These are phyloP conservation scores for Drosophila prolongata DNA, from an alignment of 2,888 invertebrate genomes.

Conservation along the genomic window DNA sequence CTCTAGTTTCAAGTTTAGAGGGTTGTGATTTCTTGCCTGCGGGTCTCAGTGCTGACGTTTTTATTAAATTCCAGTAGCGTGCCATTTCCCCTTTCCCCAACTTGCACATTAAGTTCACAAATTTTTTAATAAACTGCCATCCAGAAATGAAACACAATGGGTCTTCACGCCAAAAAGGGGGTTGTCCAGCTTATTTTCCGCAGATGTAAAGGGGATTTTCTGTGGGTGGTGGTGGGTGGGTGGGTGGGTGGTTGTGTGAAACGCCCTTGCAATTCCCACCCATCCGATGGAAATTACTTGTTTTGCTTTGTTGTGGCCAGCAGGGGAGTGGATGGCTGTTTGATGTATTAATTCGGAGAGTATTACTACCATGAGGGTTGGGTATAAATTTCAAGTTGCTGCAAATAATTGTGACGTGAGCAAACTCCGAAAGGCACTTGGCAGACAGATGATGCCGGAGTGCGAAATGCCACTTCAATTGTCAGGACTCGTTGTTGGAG, in stretches of 20 bases:
- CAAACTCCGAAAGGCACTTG: conserved; percentile 57
- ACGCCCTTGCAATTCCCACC: conserved; percentile 54
- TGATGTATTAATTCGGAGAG: conserved; percentile 68
- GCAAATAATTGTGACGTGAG: conserved; percentile 77
- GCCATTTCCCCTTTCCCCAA: conserved; percentile 13
- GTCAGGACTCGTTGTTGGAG: conserved; percentile 34
- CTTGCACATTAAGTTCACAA: conserved; percentile 54
- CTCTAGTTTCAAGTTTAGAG: conserved; percentile 41
- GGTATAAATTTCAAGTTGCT: conserved; percentile 74
- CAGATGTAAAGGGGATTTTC: neutral
- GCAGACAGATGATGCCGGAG: conserved; percentile 63
- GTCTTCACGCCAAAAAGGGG: conserved; percentile 13
- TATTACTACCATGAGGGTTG: conserved; percentile 12
- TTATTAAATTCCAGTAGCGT: conserved; percentile 69
- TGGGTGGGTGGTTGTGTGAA: neutral
- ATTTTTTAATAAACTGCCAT: conserved; percentile 77
- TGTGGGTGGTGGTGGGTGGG: neutral
- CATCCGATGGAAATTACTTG: conserved; percentile 66
- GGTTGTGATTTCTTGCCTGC: conserved; percentile 63
- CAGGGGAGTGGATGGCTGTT: conserved; percentile 46
- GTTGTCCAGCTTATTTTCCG: conserved; percentile 15
- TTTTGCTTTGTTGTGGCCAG: conserved; percentile 62
- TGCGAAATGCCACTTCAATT: conserved; percentile 78
- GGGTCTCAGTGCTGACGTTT: conserved; percentile 58
- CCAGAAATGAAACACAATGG: conserved; percentile 59